Evolutionary conservation across 2,888 invertebrate species (phyloP), one percentile per base, ranked within the genome.

Genomic region (Spialia ferax): DNA sequence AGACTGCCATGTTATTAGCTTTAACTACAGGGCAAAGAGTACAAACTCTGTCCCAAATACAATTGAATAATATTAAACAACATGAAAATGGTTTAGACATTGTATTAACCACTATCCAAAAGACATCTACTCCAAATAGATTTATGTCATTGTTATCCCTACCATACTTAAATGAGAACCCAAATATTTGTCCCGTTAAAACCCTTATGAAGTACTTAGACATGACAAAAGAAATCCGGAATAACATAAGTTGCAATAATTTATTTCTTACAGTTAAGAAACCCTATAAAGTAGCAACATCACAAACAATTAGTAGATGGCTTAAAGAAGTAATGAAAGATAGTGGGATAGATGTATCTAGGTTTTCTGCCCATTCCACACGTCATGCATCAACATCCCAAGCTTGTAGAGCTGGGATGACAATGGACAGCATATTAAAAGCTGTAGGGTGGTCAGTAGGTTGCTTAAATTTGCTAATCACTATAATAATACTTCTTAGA

Each of bases 281-380:
- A 11, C 20, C 48, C 3, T 11, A 48, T 48, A 48, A 20, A 48
- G 20, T 48, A 20, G 48, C 48, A 8, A 48, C 1, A 48, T 0
- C 48, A 10, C 48, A 48, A 48, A 48, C 48, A 48, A 48, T 48
- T 18, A 48, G 48, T 20, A 48, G 48, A 48, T 48, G 48, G 48
- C 48, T 48, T 48, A 48, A 48, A 20, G 48, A 20, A 4, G 48
- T 48, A 48, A 48, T 48, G 48, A 48, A 48, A 48, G 48, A 20
- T 18, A 48, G 48, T 48, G 48, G 20, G 20, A 48, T 48, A 48
- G 4, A 48, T 48, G 20, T 48, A 20, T 18, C 18, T 48, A 8
- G 8, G 48, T 48, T 48, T 18, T 48, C 45, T 20, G 45, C 45
- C 10, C 45, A 45, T 45, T 45, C 18, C 10, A 45, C 48, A 4